Evolutionary conservation across 2,113 vertebrate species (phyloP).

Genomic region (Phalacrocorax carbo): DNA sequence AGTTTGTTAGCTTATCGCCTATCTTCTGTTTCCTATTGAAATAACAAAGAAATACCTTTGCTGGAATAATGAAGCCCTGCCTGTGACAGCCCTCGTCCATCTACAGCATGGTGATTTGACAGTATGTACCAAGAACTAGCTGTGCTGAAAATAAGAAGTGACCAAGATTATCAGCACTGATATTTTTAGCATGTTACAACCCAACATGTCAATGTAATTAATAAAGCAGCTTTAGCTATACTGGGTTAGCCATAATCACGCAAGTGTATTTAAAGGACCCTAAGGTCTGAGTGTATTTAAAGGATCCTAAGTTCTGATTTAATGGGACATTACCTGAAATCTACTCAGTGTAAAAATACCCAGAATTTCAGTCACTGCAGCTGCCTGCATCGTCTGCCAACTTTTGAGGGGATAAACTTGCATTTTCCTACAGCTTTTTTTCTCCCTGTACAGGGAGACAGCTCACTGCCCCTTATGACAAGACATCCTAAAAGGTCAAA

Average conservation of each 20-base stretch:
- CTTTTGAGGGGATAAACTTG: neutral
- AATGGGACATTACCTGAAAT: neutral
- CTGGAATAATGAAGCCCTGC: constrained; percentile 10
- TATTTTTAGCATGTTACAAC: constrained; percentile 46
- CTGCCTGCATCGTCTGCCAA: neutral
- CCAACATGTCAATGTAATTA: constrained; percentile 27
- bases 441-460: neutral
- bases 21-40: constrained; percentile 52
- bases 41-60: constrained; percentile 48
- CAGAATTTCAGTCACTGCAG: neutral
- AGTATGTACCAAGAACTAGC: neutral
- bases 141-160: neutral
- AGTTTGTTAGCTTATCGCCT: constrained; percentile 19
- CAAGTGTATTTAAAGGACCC: constrained; percentile 16
- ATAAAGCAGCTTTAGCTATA: constrained; percentile 26
- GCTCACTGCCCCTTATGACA: neutral
- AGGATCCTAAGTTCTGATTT: neutral
- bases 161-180: neutral
- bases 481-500: neutral
- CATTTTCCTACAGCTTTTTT: neutral
- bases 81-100: neutral
- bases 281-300: constrained; percentile 19
- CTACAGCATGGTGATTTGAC: neutral
- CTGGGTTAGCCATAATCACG: constrained; percentile 1
- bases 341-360: neutral